A percentile compares a stretch with the other conserved stretches of the same genome.
Evolutionary conservation across 2,888 invertebrate genomes (phyloP).

Genomic region (Campoplex nolae): DNA sequence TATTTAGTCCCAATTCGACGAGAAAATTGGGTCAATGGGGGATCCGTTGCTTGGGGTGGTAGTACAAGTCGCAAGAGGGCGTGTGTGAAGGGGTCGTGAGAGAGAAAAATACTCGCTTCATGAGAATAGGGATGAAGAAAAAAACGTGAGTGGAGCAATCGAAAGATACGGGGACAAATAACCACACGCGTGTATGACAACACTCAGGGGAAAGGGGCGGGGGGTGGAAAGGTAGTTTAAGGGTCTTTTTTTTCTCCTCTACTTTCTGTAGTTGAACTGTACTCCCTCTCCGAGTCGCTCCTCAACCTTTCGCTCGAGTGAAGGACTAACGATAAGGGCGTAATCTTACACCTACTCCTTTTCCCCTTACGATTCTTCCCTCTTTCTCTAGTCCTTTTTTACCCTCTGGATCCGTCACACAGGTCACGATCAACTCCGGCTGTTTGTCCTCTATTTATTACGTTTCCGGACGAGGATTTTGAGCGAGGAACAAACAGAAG

Average conservation of each 20-base stretch:
- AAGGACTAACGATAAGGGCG: slow-evolving; percentile 78
- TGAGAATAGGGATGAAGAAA: slow-evolving; percentile 71
- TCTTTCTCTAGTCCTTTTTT: slow-evolving; percentile 42
- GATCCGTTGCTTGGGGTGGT: slow-evolving; percentile 70
- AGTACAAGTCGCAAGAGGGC: slow-evolving; percentile 21
- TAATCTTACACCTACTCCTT: slow-evolving; percentile 81
- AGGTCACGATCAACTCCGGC: slow-evolving; percentile 76
- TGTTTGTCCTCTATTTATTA: slow-evolving; percentile 79
- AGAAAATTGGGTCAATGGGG: slow-evolving; percentile 82
- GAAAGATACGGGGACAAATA: slow-evolving; percentile 80
- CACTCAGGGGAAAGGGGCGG: not conserved
- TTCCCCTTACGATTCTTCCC: slow-evolving; percentile 35
- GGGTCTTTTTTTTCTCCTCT: slow-evolving; percentile 42
- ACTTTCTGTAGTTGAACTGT: slow-evolving; percentile 7
- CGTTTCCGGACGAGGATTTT: slow-evolving; percentile 63
- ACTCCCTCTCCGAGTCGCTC: slow-evolving; percentile 26
- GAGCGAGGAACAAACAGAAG: slow-evolving; percentile 51
- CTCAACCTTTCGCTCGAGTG: slow-evolving; percentile 64
- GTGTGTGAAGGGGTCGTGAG: slow-evolving; percentile 25
- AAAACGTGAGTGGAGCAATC: slow-evolving; percentile 70
- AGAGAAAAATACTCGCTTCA: slow-evolving; percentile 70
- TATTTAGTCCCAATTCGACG: slow-evolving; percentile 80
- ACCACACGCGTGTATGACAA: slow-evolving; percentile 61
- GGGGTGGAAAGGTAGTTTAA: slow-evolving; percentile 30
- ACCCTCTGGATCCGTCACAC: slow-evolving; percentile 62